These are phyloP conservation scores for Stramonita haemastoma DNA, from an alignment of 2,888 invertebrate genomes.

Conservation along the genomic window DNA sequence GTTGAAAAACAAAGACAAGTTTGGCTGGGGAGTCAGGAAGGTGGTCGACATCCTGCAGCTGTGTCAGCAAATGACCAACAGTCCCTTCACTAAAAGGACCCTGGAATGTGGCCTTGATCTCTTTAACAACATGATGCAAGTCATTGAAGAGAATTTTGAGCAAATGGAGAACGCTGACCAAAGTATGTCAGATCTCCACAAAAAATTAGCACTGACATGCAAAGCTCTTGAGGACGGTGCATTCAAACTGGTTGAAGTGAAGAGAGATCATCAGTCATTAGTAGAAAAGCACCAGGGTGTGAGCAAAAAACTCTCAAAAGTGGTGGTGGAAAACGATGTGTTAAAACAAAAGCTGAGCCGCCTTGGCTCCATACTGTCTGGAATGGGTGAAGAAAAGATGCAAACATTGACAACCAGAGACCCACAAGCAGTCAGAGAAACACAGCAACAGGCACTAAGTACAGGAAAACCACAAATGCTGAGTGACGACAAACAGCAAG, in stretches of 20 bases:
- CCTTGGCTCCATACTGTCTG: neutral
- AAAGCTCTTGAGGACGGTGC: neutral
- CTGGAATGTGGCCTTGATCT: conserved; percentile 6
- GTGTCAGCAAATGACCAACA: conserved; percentile 18
- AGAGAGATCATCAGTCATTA: neutral
- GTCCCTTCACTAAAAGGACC: neutral
- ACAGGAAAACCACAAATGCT: neutral
- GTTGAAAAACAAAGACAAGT: neutral
- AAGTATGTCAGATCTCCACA: neutral
- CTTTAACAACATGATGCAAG: conserved; percentile 20
- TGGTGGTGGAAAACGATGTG: neutral
- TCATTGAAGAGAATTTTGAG: neutral
- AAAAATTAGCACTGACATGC: conserved; percentile 4
- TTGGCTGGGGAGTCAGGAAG: neutral
- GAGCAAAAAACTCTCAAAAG: neutral
- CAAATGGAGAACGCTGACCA: neutral
- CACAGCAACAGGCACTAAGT: too few species aligned
- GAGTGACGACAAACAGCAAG: too few species aligned
- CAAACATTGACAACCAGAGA: neutral
- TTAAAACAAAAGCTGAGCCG: neutral
- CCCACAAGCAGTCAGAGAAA: neutral
- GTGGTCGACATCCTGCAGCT: neutral
- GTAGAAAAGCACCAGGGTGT: neutral
- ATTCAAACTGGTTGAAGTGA: neutral
- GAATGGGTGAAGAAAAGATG: neutral